phyloP scores from a whole-genome alignment of 2,113 vertebrate species.

The Callithrix jacchus region DNA sequence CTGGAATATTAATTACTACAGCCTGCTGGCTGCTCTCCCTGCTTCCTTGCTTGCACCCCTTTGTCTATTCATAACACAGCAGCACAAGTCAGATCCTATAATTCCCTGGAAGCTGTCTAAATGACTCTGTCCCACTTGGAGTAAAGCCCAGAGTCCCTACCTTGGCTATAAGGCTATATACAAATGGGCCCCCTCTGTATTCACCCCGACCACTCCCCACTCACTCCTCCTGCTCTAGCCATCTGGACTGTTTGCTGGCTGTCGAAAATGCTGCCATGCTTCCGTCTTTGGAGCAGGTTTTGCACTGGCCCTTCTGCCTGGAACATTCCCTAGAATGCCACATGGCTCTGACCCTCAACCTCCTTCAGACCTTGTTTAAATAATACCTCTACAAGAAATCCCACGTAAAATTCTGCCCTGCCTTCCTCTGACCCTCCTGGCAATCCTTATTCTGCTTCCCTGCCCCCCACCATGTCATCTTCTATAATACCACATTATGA shows the following conservation, averaged over 20 bases:
- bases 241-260: background rate
- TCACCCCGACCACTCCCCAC: background rate
- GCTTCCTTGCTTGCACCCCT: background rate
- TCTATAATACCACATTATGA: background rate
- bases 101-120: background rate
- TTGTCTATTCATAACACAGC: background rate
- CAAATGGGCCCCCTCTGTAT: background rate
- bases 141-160: background rate
- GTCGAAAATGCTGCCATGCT: background rate
- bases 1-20: background rate
- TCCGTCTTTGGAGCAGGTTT: background rate
- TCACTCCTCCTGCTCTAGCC: background rate
- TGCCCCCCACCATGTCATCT: background rate
- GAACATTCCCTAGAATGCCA: background rate
- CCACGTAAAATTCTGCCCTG: background rate
- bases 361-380: background rate
- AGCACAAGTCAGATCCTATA: background rate
- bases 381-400: background rate
- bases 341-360: background rate
- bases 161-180: background rate
- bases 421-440: background rate
- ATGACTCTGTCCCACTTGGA: background rate
- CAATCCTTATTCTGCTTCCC: background rate
- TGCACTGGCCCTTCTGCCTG: background rate
- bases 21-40: background rate